phyloP scores from a whole-genome alignment of 2,113 vertebrate genomes.

The Miniopterus natalensis region DNA sequence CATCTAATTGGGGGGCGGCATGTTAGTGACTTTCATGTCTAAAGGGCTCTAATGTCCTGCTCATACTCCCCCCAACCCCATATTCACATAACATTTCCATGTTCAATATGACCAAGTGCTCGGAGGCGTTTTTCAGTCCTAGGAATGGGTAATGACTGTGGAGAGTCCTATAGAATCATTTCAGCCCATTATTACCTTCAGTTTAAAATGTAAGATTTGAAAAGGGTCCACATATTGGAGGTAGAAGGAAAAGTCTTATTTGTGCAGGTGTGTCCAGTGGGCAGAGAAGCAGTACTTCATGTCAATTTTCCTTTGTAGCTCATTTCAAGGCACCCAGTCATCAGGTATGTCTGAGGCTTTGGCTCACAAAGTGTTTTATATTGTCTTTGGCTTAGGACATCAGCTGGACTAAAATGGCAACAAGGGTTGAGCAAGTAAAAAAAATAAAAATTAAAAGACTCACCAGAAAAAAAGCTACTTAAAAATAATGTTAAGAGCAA shows the following conservation, averaged over 20 bases:
- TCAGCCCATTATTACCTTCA: not conserved
- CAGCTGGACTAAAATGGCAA: conserved; percentile 2
- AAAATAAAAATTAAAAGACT: not conserved
- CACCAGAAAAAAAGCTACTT: conserved; percentile 10
- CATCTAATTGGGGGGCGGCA: not conserved
- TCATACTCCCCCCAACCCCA: not conserved
- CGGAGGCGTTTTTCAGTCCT: not conserved
- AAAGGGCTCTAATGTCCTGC: not conserved
- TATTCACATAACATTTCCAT: not conserved
- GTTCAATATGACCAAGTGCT: not conserved
- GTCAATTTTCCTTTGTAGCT: not conserved
- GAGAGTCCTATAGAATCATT: not conserved
- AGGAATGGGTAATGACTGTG: not conserved
- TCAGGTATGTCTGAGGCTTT: not conserved
- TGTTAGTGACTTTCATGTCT: not conserved
- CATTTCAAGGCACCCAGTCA: not conserved
- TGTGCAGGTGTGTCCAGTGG: not conserved
- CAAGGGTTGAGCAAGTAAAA: not conserved
- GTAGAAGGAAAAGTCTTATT: not conserved
- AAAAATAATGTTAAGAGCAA: conserved; percentile 10
- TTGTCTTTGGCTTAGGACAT: not conserved
- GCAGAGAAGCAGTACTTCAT: not conserved
- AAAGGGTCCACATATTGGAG: not conserved
- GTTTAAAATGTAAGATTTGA: conserved; percentile 31
- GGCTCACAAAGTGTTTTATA: not conserved